A percentile compares a stretch with the other conserved stretches of the same genome.
These are phyloP conservation scores for Phyllotreta striolata DNA, from an alignment of 2,888 invertebrate genomes.

Conservation along the genomic window DNA sequence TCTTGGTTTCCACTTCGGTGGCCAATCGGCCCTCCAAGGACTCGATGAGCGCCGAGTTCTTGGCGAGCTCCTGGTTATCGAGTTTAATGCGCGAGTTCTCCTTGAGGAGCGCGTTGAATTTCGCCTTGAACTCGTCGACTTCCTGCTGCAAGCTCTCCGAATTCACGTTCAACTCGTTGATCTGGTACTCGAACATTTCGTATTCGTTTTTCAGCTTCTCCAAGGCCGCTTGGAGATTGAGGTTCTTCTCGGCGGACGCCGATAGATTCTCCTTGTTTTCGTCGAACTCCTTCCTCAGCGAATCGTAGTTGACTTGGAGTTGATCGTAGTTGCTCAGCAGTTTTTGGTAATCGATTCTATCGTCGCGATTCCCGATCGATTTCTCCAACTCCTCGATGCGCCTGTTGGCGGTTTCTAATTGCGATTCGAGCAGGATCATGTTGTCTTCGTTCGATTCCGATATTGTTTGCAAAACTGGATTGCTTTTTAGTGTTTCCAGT, in stretches of 20 bases:
- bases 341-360: slow-evolving; percentile 49
- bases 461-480: slow-evolving; percentile 74
- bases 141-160: slow-evolving; percentile 61
- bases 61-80: slow-evolving; percentile 46
- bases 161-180: slow-evolving; percentile 62
- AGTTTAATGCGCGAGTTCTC: slow-evolving; percentile 48
- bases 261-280: slow-evolving; percentile 66
- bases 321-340: slow-evolving; percentile 49
- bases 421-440: slow-evolving; percentile 69
- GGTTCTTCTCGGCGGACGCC: slow-evolving; percentile 51
- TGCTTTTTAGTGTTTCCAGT: slow-evolving; percentile 69
- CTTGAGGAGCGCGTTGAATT: slow-evolving; percentile 51
- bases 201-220: slow-evolving; percentile 61
- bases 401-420: slow-evolving; percentile 65
- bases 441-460: slow-evolving; percentile 78
- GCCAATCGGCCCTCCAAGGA: slow-evolving; percentile 51
- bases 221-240: slow-evolving; percentile 58
- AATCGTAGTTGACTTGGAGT: slow-evolving; percentile 45
- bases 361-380: slow-evolving; percentile 39
- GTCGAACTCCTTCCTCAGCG: slow-evolving; percentile 52
- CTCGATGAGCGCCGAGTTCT: slow-evolving; percentile 50
- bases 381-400: slow-evolving; percentile 60
- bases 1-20: slow-evolving; percentile 49
- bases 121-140: slow-evolving; percentile 54
- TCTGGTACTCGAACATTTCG: slow-evolving; percentile 58